Evolutionary conservation across 2,888 invertebrate genomes (phyloP), one percentile per base, ranked within the genome.

Genomic region (Taenaris catops): DNA sequence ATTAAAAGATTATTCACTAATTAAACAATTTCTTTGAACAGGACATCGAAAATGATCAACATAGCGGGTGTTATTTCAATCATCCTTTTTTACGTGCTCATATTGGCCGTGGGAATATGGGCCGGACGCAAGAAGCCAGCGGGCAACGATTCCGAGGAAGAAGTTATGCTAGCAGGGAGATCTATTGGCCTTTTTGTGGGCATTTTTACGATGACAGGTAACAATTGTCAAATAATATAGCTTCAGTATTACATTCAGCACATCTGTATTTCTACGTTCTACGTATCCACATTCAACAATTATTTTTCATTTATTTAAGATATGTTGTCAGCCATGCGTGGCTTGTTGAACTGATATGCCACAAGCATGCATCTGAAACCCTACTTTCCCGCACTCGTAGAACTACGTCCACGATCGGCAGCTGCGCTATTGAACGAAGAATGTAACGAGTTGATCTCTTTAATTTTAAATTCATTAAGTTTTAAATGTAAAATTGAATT

Each of bases 141-240:
- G 3, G 94, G 95, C 51, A 93, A 96, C 86, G 94, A 95, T 79
- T 95, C 95, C 32, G 96, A 96, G 70, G 99, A 98, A 81, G 98
- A 99, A 81, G 97, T 99, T 38, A 99, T 99, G 98, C 84, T 99
- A 68, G 99, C 99, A 0, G 99, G 99, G 4, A 89, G 99, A 41
- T 98, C 98, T 67, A 98, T 99, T 63, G 96, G 99, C 3, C 89
- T 98, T 31, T 94, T 99, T 67, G 98, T 99, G 38, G 99, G 99
- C 26, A 96, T 98, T 58, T 99, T 99, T 67, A 99, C 99, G 14
- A 99, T 99, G 99, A 99, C 99, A 67, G 96, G 96, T 96, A 19
- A n/a, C n/a, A n/a, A n/a, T n/a, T n/a, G n/a, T n/a, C n/a, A n/a
- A n/a, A n/a, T n/a, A n/a, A n/a, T n/a, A n/a, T n/a, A n/a, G n/a